Evolutionary conservation across 2,797 vertebrate species (phyloP).

Genomic region (Ceryle rudis): DNA sequence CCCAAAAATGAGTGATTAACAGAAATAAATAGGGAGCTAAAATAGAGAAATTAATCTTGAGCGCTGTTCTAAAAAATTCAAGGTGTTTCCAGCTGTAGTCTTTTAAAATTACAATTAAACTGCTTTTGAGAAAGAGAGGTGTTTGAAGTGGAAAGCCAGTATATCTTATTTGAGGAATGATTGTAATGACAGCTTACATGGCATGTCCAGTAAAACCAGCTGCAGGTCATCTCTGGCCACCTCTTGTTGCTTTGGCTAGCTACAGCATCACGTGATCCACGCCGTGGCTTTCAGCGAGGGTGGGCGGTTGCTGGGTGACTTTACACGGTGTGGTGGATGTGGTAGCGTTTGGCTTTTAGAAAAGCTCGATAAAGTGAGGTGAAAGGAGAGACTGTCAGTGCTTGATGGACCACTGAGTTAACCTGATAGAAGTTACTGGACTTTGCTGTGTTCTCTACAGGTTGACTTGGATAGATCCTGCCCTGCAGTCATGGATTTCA

Average conservation of each 20-base stretch:
- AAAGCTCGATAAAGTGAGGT: neutral
- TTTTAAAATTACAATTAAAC: neutral
- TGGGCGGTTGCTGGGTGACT: neutral
- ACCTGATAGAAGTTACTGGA: neutral
- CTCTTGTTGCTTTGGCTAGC: neutral
- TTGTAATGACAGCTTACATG: neutral
- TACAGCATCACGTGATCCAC: accelerated
- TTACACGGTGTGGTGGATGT: accelerated
- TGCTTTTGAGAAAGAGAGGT: neutral
- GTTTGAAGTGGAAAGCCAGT: neutral
- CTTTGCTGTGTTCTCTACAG: constrained; percentile 31
- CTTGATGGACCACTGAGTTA: neutral
- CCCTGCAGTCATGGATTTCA: constrained; percentile 35
- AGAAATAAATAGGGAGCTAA: neutral
- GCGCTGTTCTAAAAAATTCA: neutral
- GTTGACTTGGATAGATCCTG: constrained; percentile 31
- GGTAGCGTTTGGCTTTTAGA: neutral
- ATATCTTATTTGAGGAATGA: neutral
- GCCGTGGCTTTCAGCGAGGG: neutral
- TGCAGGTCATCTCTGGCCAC: neutral
- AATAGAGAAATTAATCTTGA: neutral
- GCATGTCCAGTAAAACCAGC: neutral
- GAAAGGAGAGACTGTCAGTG: neutral
- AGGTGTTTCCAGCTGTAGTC: neutral
- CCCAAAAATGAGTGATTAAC: neutral